phyloP scores from a whole-genome alignment of 2,888 invertebrate species.

The Proisotoma minuta region DNA sequence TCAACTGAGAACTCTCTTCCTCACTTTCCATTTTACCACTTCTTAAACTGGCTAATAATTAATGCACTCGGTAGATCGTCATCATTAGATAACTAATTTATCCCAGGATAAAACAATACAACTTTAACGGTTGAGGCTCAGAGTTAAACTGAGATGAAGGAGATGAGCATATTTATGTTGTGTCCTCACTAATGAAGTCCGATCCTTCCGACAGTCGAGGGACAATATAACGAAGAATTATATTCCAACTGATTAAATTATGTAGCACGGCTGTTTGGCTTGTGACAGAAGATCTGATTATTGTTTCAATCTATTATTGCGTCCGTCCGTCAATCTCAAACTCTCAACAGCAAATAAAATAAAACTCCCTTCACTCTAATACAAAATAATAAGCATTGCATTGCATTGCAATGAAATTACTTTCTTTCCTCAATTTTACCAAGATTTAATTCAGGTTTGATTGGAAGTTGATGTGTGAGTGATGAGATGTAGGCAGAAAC shows the following conservation, averaged over 20 bases:
- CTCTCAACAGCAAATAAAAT: not conserved
- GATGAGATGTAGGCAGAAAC: too few relatives aligned
- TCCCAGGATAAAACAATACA: too few relatives aligned
- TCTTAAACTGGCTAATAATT: too few relatives aligned
- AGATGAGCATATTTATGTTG: constrained; percentile 3
- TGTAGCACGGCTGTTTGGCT: constrained; percentile 1
- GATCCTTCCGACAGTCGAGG: not conserved
- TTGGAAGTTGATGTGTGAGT: too few relatives aligned
- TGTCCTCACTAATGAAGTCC: constrained; percentile 11
- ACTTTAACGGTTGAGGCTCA: too few relatives aligned
- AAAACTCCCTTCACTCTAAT: too few relatives aligned
- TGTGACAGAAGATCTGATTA: constrained; percentile 14
- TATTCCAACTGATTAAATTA: constrained; percentile 25
- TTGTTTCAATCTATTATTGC: constrained; percentile 24
- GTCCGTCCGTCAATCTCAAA: constrained; percentile 13
- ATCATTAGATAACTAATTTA: too few relatives aligned
- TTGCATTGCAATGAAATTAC: not conserved
- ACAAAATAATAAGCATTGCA: too few relatives aligned
- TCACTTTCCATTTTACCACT: constrained; percentile 31
- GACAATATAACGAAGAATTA: not conserved
- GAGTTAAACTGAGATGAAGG: not conserved
- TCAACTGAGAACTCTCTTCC: constrained; percentile 34
- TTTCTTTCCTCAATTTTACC: too few relatives aligned
- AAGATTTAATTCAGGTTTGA: too few relatives aligned
- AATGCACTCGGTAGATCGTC: too few relatives aligned